phyloP scores from a whole-genome alignment of 2,797 vertebrate species.

The Linurgus olivaceus region DNA sequence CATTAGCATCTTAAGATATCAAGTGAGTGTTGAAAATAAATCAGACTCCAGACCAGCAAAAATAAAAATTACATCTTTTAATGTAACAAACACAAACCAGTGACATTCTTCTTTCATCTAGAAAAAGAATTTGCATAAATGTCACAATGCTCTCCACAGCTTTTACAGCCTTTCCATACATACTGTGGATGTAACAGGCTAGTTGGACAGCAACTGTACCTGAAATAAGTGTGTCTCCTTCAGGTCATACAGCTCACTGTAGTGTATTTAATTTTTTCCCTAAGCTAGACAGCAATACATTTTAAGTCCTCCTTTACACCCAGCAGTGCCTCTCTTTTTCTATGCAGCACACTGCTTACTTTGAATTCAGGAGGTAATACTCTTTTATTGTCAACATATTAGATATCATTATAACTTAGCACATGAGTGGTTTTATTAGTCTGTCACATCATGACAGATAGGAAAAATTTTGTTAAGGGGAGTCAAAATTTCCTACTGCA shows the following conservation, averaged over 20 bases:
- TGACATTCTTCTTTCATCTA: not conserved
- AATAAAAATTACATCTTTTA: not conserved
- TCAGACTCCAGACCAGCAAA: not conserved
- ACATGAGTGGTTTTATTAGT: constrained; percentile 64
- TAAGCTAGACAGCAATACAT: not conserved
- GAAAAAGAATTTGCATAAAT: not conserved
- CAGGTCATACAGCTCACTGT: not conserved
- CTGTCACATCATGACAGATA: constrained; percentile 63
- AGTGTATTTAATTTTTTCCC: constrained; percentile 9
- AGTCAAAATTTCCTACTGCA: constrained; percentile 57
- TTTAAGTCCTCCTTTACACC: not conserved
- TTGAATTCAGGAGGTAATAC: constrained; percentile 27
- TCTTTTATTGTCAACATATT: constrained; percentile 52
- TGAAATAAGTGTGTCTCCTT: not conserved
- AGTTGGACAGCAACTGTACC: not conserved
- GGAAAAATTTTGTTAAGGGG: constrained; percentile 58
- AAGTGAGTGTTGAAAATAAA: not conserved
- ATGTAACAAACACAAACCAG: not conserved
- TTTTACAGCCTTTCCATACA: not conserved
- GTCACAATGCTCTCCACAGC: not conserved
- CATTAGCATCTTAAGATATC: not conserved
- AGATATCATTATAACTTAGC: constrained; percentile 43
- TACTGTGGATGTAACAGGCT: not conserved
- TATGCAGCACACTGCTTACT: not conserved
- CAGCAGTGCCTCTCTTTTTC: not conserved